Evolutionary conservation across 2,113 vertebrate genomes (phyloP), one percentile per base, ranked within the genome.

Genomic region (Butastur rufipennis): DNA sequence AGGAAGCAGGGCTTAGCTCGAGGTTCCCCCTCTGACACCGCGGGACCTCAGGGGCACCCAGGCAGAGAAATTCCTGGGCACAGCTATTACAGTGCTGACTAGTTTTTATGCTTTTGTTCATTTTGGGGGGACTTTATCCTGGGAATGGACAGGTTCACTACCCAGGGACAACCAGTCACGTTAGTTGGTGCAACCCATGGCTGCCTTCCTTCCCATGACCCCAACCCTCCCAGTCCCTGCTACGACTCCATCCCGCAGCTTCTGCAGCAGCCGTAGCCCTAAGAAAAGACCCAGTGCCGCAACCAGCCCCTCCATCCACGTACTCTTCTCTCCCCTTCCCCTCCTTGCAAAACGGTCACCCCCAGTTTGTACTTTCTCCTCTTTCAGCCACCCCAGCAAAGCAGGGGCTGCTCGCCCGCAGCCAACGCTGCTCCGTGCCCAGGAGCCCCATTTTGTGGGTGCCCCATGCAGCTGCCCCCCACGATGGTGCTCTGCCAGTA

Each of bases 21-120:
- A 25, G 17, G 34, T 43, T 7, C 34, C n/a, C 7, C 21, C 3
- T 20, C 25, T 0, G 4, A 11, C 58, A 4, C 38, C 1, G 2
- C 1, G 2, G 47, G 77, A 11, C 53, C 48, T 34, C 32, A 10
- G 22, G 61, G 34, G 1, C 32, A 81, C 27, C 16, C 27, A 25
- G 38, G 53, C 8, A 43, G 32, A 43, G 1, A 6, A 67, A 19
- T 5, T 38, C 68, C 40, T 56, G 7, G 5, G 11, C 34, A 31
- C 34, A 73, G 48, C 18, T 65, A 10, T 20, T 48, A 15, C 52
- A 58, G 3, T 43, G 18, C 0, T 17, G 53, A 34, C 10, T 8
- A 2, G 6, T 10, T 61, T 18, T 68, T 31, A 25, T 9, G 34
- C 0, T 21, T 67, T 36, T 47, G 26, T 13, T 3, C 0, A 16